A percentile compares a stretch with the other conserved stretches of the same genome.
These are phyloP conservation scores for Melanchra persicariae DNA, from an alignment of 2,888 invertebrate genomes.

Conservation along the genomic window DNA sequence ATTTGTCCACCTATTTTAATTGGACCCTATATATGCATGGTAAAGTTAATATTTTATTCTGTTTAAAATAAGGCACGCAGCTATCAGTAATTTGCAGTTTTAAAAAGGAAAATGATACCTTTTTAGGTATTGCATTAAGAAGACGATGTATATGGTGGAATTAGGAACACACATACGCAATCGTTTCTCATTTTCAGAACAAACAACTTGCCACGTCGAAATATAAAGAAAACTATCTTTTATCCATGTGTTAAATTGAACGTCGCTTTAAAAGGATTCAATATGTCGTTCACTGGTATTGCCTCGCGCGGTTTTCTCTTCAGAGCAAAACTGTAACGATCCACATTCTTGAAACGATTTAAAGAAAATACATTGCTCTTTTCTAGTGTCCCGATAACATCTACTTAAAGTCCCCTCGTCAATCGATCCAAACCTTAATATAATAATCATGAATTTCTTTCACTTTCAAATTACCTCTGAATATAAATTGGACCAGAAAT, in stretches of 20 bases:
- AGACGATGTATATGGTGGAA: not conserved
- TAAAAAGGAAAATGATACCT: too few relatives aligned
- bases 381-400: constrained; percentile 18
- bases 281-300: constrained; percentile 31
- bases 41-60: too few relatives aligned
- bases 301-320: constrained; percentile 15
- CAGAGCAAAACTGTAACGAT: constrained; percentile 15
- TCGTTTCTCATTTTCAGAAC: not conserved
- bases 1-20: too few relatives aligned
- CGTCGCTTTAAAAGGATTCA: constrained; percentile 37
- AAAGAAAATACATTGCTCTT: constrained; percentile 30
- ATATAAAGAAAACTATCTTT: constrained; percentile 32
- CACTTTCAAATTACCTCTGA: constrained; percentile 36
- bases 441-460: constrained; percentile 43
- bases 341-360: constrained; percentile 34
- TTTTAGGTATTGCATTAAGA: too few relatives aligned
- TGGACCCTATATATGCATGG: too few relatives aligned
- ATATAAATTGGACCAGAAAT: constrained; percentile 50
- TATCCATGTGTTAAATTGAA: constrained; percentile 35
- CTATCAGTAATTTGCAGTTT: too few relatives aligned
- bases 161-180: not conserved
- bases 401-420: constrained; percentile 13
- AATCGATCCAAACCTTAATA: constrained; percentile 32
- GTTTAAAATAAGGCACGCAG: too few relatives aligned
- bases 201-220: constrained; percentile 4